Percentiles rank a stretch among this genome's conserved stretches.
These are phyloP conservation scores for Furnarius figulus DNA, from an alignment of 2,113 vertebrate genomes.

Conservation along the genomic window DNA sequence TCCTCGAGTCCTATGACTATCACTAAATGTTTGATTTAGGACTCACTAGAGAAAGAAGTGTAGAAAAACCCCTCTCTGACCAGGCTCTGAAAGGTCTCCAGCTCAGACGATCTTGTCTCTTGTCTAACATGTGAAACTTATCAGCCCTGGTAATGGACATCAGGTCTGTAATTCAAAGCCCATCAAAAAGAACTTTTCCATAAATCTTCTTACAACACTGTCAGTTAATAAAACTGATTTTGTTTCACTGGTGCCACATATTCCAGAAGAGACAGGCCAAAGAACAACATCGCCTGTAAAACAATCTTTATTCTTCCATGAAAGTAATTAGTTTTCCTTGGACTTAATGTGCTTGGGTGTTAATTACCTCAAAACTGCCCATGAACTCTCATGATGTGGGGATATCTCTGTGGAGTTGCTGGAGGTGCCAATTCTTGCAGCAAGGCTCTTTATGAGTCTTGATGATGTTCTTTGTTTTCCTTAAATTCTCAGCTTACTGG, in stretches of 20 bases:
- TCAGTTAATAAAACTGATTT: conserved; percentile 24
- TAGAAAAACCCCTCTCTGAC: background rate
- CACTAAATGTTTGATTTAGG: background rate
- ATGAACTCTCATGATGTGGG: background rate
- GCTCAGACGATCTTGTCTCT: background rate
- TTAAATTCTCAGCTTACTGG: background rate
- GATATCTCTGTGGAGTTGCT: background rate
- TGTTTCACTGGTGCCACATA: conserved; percentile 5
- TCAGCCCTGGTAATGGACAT: background rate
- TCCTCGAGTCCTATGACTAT: background rate
- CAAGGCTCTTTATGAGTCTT: background rate
- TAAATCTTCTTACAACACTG: conserved; percentile 32
- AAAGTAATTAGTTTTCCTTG: conserved; percentile 57
- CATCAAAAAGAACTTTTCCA: background rate
- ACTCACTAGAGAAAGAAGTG: background rate
- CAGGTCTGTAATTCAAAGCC: conserved; percentile 3
- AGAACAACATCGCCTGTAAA: conserved; percentile 50
- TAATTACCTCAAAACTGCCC: conserved; percentile 40
- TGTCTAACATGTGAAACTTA: conserved; percentile 22
- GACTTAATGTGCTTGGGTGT: conserved; percentile 31
- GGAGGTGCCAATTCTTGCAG: background rate
- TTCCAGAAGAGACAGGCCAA: conserved; percentile 29
- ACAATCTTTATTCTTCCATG: conserved; percentile 3
- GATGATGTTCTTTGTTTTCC: background rate
- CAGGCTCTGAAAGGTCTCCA: background rate